A percentile compares a stretch with the other conserved stretches of the same genome.
phyloP scores from a whole-genome alignment of 2,888 invertebrate genomes.

The Ctenicera cuprea region DNA sequence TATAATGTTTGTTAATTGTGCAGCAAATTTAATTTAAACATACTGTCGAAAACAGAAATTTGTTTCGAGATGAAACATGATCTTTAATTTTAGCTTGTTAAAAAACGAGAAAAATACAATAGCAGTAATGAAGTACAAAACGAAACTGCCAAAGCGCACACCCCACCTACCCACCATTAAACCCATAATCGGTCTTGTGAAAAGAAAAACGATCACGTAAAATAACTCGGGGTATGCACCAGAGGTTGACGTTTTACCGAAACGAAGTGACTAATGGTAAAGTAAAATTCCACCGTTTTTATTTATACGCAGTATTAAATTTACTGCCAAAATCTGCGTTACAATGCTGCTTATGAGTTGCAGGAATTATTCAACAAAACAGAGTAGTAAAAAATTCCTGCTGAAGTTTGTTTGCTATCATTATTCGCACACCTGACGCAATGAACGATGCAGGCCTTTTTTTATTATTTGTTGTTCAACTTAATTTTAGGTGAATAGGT shows the following conservation, averaged over 20 bases:
- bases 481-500: too few species aligned
- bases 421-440: too few species aligned
- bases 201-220: conserved; percentile 27
- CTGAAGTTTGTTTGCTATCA: too few species aligned
- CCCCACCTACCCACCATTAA: conserved; percentile 28
- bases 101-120: conserved; percentile 24
- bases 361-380: neutral
- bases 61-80: too few species aligned
- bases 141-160: conserved; percentile 11
- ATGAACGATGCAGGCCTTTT: too few species aligned
- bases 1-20: too few species aligned
- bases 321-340: too few species aligned
- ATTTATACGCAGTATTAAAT: neutral
- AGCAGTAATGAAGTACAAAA: conserved; percentile 17
- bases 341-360: too few species aligned
- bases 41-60: too few species aligned
- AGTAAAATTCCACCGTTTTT: conserved; percentile 22
- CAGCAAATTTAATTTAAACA: too few species aligned
- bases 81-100: neutral
- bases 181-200: conserved; percentile 29
- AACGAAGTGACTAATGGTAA: conserved; percentile 33
- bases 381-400: too few species aligned
- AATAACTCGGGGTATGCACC: conserved; percentile 8
- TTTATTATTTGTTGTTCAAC: too few species aligned
- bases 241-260: conserved; percentile 35